phyloP scores from a whole-genome alignment of 2,113 vertebrate species.

The Psephotus haematonotus region DNA sequence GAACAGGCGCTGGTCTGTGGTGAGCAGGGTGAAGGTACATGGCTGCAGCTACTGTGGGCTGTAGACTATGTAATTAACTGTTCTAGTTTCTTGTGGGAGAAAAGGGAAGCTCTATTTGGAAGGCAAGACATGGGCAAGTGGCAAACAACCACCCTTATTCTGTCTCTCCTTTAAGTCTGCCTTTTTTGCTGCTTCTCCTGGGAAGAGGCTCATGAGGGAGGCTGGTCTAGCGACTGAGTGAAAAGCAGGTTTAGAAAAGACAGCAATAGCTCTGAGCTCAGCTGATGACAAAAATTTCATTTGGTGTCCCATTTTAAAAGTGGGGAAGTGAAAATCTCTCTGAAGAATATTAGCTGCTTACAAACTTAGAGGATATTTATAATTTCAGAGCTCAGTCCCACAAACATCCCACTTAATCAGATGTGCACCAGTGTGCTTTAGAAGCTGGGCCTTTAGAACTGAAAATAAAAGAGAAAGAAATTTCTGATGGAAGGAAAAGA shows the following conservation, averaged over 20 bases:
- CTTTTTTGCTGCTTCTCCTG: background rate
- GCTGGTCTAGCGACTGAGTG: background rate
- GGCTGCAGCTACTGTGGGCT: background rate
- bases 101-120: background rate
- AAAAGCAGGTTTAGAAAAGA: background rate
- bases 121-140: background rate
- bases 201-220: background rate
- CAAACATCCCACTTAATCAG: background rate
- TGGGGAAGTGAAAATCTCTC: background rate
- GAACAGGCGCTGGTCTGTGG: fast-evolving
- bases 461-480: background rate
- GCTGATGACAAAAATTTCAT: background rate
- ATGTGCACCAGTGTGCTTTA: background rate
- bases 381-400: background rate
- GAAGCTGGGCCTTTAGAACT: background rate
- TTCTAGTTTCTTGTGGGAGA: background rate
- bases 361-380: background rate
- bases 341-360: background rate
- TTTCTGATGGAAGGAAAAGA: background rate
- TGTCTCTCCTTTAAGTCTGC: background rate
- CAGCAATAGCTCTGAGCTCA: background rate
- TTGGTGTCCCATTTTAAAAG: background rate
- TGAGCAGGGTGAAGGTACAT: background rate
- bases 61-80: background rate
- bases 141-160: background rate